Conservation (phyloP, 2,888 invertebrate species). For the Cheilosia soror region DNA sequence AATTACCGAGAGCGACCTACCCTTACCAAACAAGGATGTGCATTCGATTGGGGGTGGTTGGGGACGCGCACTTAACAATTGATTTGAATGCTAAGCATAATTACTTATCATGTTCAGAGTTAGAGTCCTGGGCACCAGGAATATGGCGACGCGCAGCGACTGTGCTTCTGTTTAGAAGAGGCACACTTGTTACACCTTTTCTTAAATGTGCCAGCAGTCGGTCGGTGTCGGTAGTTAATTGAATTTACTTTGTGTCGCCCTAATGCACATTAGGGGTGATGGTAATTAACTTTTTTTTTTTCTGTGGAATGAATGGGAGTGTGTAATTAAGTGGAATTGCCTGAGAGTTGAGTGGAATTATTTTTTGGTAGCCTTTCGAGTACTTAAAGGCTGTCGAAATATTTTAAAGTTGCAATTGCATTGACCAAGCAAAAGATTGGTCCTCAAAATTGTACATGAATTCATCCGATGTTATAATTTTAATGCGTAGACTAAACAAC, state of each 20-base stretch:
- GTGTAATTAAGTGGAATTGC: neutral
- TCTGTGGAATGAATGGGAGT: neutral
- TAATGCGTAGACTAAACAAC: no score
- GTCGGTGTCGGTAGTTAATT: constrained; percentile 28
- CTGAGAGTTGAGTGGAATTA: no score
- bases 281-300: constrained; percentile 30
- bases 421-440: no score
- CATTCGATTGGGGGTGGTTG: constrained; percentile 18
- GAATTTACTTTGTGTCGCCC: constrained; percentile 18
- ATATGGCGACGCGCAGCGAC: neutral
- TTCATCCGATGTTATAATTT: no score
- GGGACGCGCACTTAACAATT: constrained; percentile 28
- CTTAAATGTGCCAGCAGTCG: constrained; percentile 2
- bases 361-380: no score
- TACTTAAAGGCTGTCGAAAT: no score
- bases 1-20: constrained; percentile 25
- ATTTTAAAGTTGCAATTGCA: no score
- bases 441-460: no score
- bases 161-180: neutral
- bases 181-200: constrained; percentile 34
- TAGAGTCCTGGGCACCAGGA: neutral
- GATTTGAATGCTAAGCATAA: constrained; percentile 42
- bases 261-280: constrained; percentile 1
- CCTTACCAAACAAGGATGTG: constrained; percentile 3
- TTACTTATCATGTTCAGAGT: constrained; percentile 33